These are phyloP conservation scores for Pecten maximus DNA, from an alignment of 2,888 invertebrate genomes.

Conservation along the genomic window DNA sequence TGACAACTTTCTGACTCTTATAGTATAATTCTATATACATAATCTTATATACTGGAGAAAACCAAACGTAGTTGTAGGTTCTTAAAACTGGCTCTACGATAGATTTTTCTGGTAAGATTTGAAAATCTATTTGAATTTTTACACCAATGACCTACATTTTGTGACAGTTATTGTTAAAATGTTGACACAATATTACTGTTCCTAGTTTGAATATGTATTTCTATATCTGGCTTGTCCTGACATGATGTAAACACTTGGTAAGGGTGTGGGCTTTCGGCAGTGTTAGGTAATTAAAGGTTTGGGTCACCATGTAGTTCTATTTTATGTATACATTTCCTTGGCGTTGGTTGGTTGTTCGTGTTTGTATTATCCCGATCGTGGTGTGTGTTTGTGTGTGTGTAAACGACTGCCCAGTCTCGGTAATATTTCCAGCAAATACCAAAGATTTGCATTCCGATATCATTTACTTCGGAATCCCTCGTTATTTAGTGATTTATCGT, in stretches of 20 bases:
- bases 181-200: background rate
- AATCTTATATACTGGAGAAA: background rate
- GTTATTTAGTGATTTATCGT: background rate
- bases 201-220: background rate
- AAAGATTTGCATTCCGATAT: background rate
- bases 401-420: conserved; percentile 13
- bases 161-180: background rate
- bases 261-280: background rate
- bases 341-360: background rate
- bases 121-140: background rate
- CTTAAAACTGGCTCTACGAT: background rate
- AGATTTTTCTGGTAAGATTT: background rate
- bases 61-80: background rate
- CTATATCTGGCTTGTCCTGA: background rate
- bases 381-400: conserved; percentile 21
- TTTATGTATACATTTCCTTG: background rate
- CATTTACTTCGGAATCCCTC: background rate
- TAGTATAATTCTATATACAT: no score
- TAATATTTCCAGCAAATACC: background rate
- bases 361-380: background rate
- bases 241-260: background rate
- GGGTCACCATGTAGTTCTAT: background rate
- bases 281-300: background rate
- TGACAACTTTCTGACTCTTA: background rate
- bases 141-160: background rate